A percentile compares a stretch with the other conserved stretches of the same genome.
phyloP scores from a whole-genome alignment of 2,888 invertebrate species.

The Dicranocentrus wangi region DNA sequence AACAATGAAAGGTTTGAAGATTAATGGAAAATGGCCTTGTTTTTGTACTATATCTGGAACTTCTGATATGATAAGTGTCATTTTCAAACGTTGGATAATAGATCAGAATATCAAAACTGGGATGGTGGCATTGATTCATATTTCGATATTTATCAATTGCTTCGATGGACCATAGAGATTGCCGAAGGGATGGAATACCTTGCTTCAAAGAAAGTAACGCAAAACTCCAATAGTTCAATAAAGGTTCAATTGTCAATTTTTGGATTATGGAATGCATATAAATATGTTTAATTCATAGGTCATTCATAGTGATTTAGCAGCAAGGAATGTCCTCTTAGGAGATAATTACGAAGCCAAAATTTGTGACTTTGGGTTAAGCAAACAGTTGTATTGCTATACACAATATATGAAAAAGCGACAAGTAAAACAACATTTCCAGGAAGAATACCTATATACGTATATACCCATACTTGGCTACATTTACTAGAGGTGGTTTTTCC shows the following conservation, averaged over 20 bases:
- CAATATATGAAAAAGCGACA: constrained; percentile 48
- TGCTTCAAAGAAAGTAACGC: constrained; percentile 13
- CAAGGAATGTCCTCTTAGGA: constrained; percentile 25
- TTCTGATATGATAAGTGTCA: too few species aligned
- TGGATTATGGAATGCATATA: neutral
- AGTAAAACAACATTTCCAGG: neutral
- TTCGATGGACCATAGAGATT: constrained; percentile 41
- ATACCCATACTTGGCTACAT: neutral
- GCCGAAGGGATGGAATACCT: constrained; percentile 55
- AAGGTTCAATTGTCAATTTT: neutral
- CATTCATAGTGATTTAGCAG: constrained; percentile 38
- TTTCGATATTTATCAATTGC: constrained; percentile 21
- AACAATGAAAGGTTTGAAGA: too few species aligned
- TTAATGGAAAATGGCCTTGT: too few species aligned
- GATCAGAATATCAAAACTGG: neutral
- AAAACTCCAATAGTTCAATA: neutral
- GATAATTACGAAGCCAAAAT: constrained; percentile 22
- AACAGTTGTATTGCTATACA: constrained; percentile 39
- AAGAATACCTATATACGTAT: neutral
- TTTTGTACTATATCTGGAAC: too few species aligned
- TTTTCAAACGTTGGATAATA: neutral
- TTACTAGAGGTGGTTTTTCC: neutral
- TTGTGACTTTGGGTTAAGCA: constrained; percentile 43
- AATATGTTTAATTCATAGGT: neutral
- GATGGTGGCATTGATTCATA: neutral